Base-by-base conservation (phyloP, 2,797 vertebrate genomes). In the Rousettus madagascariensis region DNA sequence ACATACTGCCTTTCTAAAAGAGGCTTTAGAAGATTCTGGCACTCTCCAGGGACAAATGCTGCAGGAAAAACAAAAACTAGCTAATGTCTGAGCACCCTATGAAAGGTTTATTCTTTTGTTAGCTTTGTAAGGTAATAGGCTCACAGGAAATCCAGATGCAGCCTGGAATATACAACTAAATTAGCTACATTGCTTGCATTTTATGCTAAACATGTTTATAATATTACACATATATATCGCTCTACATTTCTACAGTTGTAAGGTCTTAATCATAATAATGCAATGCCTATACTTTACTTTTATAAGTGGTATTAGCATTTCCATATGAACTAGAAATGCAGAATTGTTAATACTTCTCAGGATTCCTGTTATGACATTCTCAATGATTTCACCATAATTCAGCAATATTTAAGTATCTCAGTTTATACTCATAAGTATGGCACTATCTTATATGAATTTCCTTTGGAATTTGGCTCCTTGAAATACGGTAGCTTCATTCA, bases 1-100 rank as follows among this genome's bases (percentile, higher is more conserved):
- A 96, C 93, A 97, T 92, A 96, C 94, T 90, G 95, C 95, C 68
- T 96, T 96, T 96, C 96, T 94, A 49, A 96, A 96, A 97, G 89
- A 96, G 95, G 87, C 86, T 94, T 92, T 94, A 74, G 92, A 95
- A 96, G 85, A 97, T 91, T 95, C 94, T 84, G 90, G 93, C 72
- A 91, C 68, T 96, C 96, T 96, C 92, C 55, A 94, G 96, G 79
- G 95, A 96, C 90, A 94, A 95, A 95, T 86, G 88, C 49, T 95
- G 74, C 24, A 95, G 88, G 86, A 82, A 92, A 96, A 97, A 89
- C 82, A 95, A 95, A 96, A 96, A 95, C 90, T 87, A 72, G 84
- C 90, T 95, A 93, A 95, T 15, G 59, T 95, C 65, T 78, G 86
- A 95, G 55, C 26, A 95, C 69, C 94, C 90, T 72, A 86, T 77